Evolutionary conservation across 2,113 vertebrate genomes (phyloP).

Genomic region (Neopipo cinnamomea): DNA sequence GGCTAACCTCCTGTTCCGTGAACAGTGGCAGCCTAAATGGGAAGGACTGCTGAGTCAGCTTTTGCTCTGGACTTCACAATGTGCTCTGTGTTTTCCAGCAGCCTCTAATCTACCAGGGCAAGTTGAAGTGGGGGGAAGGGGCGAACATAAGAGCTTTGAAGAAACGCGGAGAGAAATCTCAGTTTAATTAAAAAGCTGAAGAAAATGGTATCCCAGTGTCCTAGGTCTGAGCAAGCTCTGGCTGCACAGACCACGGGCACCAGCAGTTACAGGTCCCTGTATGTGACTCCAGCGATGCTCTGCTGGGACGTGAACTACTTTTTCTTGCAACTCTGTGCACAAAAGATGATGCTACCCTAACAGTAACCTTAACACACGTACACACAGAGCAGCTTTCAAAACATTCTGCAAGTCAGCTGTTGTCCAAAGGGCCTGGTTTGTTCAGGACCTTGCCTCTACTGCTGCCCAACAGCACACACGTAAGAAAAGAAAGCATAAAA

Average conservation of each 20-base stretch:
- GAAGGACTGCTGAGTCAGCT: conserved; percentile 33
- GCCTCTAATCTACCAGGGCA: neutral
- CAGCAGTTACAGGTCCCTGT: neutral
- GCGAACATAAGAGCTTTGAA: neutral
- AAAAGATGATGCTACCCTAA: neutral
- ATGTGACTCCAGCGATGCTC: neutral
- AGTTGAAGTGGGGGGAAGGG: neutral
- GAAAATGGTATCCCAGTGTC: neutral
- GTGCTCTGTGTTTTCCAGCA: conserved; percentile 43
- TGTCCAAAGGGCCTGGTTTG: neutral
- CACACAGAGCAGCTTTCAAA: neutral
- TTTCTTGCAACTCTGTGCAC: neutral
- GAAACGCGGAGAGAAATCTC: neutral
- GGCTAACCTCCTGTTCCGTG: conserved; percentile 27
- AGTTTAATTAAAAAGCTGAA: neutral
- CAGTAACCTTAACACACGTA: neutral
- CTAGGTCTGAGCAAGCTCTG: neutral
- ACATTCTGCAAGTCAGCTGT: fast-evolving
- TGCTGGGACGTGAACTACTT: neutral
- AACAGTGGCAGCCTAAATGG: neutral
- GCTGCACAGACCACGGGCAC: neutral
- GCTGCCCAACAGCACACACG: neutral
- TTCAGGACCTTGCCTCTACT: neutral
- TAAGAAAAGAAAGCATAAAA: neutral
- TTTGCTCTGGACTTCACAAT: conserved; percentile 20